Evolutionary conservation across 2,888 invertebrate genomes (phyloP), one percentile per base, ranked within the genome.

Genomic region (Orthosia incerta): DNA sequence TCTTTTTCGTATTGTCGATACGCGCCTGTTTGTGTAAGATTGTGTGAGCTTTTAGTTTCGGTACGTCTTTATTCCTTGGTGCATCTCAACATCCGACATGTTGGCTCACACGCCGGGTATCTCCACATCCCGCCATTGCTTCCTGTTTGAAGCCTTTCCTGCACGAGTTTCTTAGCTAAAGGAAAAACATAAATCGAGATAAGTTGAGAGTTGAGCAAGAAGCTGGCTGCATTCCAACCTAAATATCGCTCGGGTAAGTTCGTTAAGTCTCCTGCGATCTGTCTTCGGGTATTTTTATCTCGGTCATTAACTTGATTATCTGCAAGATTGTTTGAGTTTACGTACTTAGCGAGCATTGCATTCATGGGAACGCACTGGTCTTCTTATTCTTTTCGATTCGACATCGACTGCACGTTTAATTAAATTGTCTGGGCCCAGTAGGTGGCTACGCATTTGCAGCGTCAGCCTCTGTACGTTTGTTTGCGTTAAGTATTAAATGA

Each of bases 131-230:
- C 7, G 45, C 57, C 23, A 39, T 51, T 0, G 50, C 82, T 46
- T 71, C 55, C 72, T 63, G 45, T 15, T 31, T 48, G 20, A 72
- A 51, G 62, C 70, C 45, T 61, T 23, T 31, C 68, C 20, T 69
- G 9, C 69, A 56, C 13, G 50, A 74, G 20, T 69, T 65, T 65
- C 51, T 56, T n/a, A 16, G 46, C 16, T 57, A 73, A 57, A 68
- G 74, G 61, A 62, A 80, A 79, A 75, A 61, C 75, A 84, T 84
- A 81, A 75, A 84, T 84, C 65, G 11, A 71, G 70, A 65, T 75
- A 81, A 75, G 61, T 68, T 67, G 84, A 80, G 81, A 76, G 66
- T 55, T 55, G 12, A 57, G 64, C 67, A 51, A 20, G 70, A 64
- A 80, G 13, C 84, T 81, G 80, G 84, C 70, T 53, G 63, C 39